Evolutionary conservation across 1,140 invertebrate genomes (phyloP).

Genomic region (Drosophila athabasca): DNA sequence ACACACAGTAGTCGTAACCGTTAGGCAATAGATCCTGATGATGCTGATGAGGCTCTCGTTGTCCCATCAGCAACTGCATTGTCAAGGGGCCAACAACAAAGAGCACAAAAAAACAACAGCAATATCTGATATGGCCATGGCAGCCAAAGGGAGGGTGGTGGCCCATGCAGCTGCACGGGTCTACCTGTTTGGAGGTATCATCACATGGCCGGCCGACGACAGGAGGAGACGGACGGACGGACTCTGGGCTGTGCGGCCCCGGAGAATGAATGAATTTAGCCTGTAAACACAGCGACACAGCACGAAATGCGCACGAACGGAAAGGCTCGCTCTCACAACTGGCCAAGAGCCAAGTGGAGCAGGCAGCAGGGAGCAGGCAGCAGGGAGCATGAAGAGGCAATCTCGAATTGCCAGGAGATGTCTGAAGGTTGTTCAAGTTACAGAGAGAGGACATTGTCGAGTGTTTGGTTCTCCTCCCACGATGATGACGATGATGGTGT

Average conservation of each 20-base stretch:
- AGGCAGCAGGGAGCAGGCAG: not conserved
- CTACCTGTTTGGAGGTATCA: slow-evolving; percentile 11
- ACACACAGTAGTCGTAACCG: not conserved
- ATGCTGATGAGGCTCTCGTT: slow-evolving; percentile 47
- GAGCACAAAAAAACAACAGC: slow-evolving; percentile 3
- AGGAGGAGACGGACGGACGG: slow-evolving; percentile 31
- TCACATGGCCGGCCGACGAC: slow-evolving; percentile 36
- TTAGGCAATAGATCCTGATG: slow-evolving; percentile 45
- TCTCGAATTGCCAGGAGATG: slow-evolving; percentile 40
- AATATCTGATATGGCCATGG: slow-evolving; percentile 14
- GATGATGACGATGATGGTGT: too few species aligned
- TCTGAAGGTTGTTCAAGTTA: slow-evolving; percentile 41
- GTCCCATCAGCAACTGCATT: slow-evolving; percentile 38
- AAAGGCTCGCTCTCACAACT: slow-evolving; percentile 13
- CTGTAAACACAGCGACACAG: slow-evolving; percentile 44
- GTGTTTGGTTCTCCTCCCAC: slow-evolving; percentile 2
- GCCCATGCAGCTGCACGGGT: not conserved
- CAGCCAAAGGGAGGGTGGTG: not conserved
- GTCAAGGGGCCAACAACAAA: slow-evolving; percentile 33
- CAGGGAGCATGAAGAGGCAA: slow-evolving; percentile 25
- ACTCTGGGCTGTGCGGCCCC: not conserved
- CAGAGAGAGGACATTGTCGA: slow-evolving; percentile 28
- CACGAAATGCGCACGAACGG: slow-evolving; percentile 41
- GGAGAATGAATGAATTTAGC: slow-evolving; percentile 36
- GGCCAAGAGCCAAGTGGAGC: slow-evolving; percentile 37